These are phyloP conservation scores for Neosilurus mollespiculum DNA, from an alignment of 2,797 vertebrate species.

Conservation along the genomic window DNA sequence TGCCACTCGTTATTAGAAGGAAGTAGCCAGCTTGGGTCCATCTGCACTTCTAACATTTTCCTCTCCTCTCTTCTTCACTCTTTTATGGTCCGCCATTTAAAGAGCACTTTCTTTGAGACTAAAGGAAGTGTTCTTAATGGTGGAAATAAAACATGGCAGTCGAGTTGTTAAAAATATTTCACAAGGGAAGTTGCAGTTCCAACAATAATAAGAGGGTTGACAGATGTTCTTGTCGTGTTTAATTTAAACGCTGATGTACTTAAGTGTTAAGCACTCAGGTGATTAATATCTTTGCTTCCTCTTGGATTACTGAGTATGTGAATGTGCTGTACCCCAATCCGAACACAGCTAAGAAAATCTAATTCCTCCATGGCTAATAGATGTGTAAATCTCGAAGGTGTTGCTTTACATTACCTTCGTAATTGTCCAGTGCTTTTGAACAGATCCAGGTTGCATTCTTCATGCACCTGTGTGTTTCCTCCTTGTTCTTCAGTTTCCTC, in stretches of 20 bases:
- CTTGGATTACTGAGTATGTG: not conserved
- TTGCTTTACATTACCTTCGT: no score
- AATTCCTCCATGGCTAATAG: not conserved
- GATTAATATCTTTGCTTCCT: not conserved
- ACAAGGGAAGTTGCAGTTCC: not conserved
- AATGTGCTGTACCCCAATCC: not conserved
- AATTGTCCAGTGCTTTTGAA: not conserved
- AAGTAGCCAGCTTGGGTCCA: constrained; percentile 63
- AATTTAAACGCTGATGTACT: not conserved
- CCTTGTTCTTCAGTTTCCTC: not conserved
- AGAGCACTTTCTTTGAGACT: constrained; percentile 9
- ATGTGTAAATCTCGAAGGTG: not conserved
- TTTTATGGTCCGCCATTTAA: constrained; percentile 29
- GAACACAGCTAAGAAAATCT: not conserved
- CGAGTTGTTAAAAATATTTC: not conserved
- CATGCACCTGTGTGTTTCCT: not conserved
- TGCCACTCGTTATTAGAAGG: constrained; percentile 72
- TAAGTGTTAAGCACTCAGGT: not conserved
- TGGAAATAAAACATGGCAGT: not conserved
- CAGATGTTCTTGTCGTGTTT: not conserved
- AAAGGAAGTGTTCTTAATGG: not conserved
- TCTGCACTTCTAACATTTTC: constrained; percentile 62
- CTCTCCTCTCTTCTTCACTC: constrained; percentile 45
- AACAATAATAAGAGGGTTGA: not conserved
- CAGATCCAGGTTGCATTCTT: not conserved